A percentile compares a stretch with the other conserved stretches of the same genome.
phyloP scores from a whole-genome alignment of 2,113 vertebrate genomes.

The Piliocolobus tephrosceles region DNA sequence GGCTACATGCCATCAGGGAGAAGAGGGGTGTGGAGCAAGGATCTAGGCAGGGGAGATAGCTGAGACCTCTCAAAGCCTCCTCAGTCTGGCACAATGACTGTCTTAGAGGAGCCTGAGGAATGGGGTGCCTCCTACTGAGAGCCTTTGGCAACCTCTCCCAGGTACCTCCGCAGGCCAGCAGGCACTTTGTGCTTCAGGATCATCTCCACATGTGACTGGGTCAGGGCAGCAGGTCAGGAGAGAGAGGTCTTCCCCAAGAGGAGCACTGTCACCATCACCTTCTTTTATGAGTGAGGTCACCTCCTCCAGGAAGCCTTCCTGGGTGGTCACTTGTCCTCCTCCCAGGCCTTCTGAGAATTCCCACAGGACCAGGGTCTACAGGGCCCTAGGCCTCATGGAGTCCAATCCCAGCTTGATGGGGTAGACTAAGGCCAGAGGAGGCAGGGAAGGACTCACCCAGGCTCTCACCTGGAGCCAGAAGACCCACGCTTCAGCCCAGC shows the following conservation, averaged over 20 bases:
- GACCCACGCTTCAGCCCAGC: neutral
- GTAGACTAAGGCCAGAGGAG: neutral
- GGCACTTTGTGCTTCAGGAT: neutral
- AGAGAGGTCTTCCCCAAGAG: neutral
- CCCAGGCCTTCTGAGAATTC: neutral
- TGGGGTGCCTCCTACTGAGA: neutral
- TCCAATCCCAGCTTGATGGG: neutral
- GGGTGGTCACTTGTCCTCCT: neutral
- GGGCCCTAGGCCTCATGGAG: neutral
- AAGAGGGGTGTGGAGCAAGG: neutral
- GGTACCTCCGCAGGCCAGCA: neutral
- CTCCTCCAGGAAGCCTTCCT: slow-evolving; percentile 2
- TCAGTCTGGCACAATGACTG: neutral
- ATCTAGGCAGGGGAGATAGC: neutral
- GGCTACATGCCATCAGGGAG: neutral
- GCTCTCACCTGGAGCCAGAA: neutral
- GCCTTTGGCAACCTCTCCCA: neutral
- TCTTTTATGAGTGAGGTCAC: neutral
- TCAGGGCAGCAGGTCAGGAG: neutral
- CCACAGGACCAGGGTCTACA: neutral
- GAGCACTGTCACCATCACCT: neutral
- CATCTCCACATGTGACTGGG: neutral
- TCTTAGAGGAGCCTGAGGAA: neutral
- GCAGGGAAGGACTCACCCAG: neutral
- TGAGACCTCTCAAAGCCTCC: neutral